Base-by-base conservation (phyloP, 2,113 vertebrate species). In the Nothobranchius furzeri region DNA sequence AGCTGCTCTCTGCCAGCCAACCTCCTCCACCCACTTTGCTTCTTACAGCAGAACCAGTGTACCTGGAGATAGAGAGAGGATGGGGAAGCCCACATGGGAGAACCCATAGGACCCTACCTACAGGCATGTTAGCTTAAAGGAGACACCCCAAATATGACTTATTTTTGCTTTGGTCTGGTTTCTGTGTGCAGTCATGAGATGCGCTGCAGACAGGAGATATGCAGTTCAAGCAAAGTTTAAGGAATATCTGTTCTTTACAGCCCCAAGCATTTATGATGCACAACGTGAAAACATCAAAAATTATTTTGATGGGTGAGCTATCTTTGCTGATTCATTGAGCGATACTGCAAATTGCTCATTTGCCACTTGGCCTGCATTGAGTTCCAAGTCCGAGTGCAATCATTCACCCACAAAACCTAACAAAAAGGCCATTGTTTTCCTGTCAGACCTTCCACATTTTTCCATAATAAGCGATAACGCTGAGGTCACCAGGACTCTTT, bases 31-130 rank as follows among this genome's bases (percentile, higher is more conserved):
- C 78, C 74, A 65, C 49, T 48, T 40, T 30, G 51, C 70, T 61
- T 75, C 76, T 78, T 59, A 86, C 78, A 87, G 85, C 72, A 63
- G 66, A 72, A 60, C 65, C 70, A 75, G 79, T 85, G 78, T 82
- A 79, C 59, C 57, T 78, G 56, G 4, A 57, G 49, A 25, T 55
- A 48, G 45, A n/a, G 75, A 62, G 47, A 84, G 55, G 78, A 63
- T 60, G 69, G 62, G 84, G 78, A 87, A 85, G 85, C 72, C 76
- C 78, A 30, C 4, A 54, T 43, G 57, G 76, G 59, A 52, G 64
- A 76, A 60, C 54, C 56, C 7, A 7, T 48, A 55, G 70, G 42
- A 58, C 25, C 47, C 47, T 49, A 49, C 47, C 47, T 49, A 13
- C 14, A 3, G 14, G 47, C 7, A 8, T 40, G 48, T 9, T 6